Evolutionary conservation across 2,888 invertebrate species (phyloP), one percentile per base, ranked within the genome.

Genomic region (Dexiosoma caninum): DNA sequence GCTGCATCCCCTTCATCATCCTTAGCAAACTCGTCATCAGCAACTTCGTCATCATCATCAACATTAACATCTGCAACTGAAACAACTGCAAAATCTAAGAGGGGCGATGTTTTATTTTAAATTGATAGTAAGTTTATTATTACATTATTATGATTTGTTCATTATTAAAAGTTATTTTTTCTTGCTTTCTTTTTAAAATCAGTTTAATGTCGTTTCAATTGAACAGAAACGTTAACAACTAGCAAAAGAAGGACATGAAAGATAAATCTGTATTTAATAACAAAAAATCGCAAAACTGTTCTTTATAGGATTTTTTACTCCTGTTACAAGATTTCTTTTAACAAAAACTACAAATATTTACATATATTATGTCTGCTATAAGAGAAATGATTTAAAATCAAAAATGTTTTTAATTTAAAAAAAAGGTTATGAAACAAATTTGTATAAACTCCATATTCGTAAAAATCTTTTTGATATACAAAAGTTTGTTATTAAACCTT

Each of bases 41-140:
- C 57, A 60, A 19, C 66, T 46, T 46, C 60, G 14, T 6, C 49
- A 40, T 14, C 69, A 42, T 16, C 55, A 30, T 64, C 69, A 72
- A 42, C 75, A 42, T 53, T 71, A 19, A 14, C 67, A 57, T 46
- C 62, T 53, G 62, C 67, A 82, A 55, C 60, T 42, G 44, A 81
- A 69, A 59, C 85, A 78, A 77, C 78, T 62, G 80, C 84, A 84
- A 84, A 83, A 83, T 84, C 85, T 83, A 87, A 87, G 84, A 86
- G 87, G 87, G 87, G 88, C 86, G 87, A 86, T 86, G 85, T 85
- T 85, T 88, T 86, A 86, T 87, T 85, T 85, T 88, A 85, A 86
- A 75, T 67, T 49, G 32, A 55, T 67, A 57, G 78, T 82, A 83
- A 82, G 80, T 82, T 82, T 76, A 44, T 64, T 55, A 44, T 32